phyloP scores from a whole-genome alignment of 1,140 invertebrate genomes.

The Papilio polytes region DNA sequence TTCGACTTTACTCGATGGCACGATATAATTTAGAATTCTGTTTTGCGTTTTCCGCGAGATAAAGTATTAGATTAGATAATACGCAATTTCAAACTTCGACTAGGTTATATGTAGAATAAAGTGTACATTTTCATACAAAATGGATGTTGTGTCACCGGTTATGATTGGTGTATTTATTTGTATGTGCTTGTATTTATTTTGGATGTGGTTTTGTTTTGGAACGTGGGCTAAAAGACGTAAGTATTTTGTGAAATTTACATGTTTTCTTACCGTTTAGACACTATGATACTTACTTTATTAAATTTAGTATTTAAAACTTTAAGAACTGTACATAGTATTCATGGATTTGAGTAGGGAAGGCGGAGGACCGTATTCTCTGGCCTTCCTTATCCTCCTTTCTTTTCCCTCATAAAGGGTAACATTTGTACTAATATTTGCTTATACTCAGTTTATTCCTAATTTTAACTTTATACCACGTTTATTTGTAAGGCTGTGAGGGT shows the following conservation, averaged over 20 bases:
- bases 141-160: constrained; percentile 60
- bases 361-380: too few species aligned
- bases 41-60: constrained; percentile 15
- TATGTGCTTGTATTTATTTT: constrained; percentile 73
- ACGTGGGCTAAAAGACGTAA: constrained; percentile 60
- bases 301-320: background rate
- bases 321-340: too few species aligned
- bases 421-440: too few species aligned
- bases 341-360: too few species aligned
- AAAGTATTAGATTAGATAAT: constrained; percentile 42
- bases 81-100: background rate
- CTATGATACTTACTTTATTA: background rate
- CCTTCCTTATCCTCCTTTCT: too few species aligned
- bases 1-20: background rate
- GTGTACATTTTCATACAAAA: constrained; percentile 45
- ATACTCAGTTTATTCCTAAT: too few species aligned
- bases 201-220: constrained; percentile 77
- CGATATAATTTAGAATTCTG: constrained; percentile 12
- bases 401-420: too few species aligned
- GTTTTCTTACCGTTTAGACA: background rate
- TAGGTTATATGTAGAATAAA: background rate
- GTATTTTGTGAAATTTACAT: constrained; percentile 41
- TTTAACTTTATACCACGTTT: too few species aligned
- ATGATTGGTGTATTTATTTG: constrained; percentile 62
- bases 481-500: too few species aligned